A percentile compares a stretch with the other conserved stretches of the same genome.
These are phyloP conservation scores for Pygathrix nemaeus DNA, from an alignment of 2,113 vertebrate genomes.

Conservation along the genomic window DNA sequence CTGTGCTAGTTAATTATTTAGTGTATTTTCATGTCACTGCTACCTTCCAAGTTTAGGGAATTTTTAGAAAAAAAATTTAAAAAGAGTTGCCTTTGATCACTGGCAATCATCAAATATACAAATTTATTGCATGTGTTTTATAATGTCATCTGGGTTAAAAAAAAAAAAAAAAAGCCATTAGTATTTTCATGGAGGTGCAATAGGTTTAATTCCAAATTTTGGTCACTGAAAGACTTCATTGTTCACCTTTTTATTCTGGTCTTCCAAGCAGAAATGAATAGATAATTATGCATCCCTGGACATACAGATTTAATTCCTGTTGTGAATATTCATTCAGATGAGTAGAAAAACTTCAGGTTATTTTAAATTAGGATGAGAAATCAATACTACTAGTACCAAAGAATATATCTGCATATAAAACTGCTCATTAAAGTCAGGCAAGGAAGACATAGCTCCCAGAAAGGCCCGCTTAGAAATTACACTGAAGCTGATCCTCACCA, in stretches of 20 bases:
- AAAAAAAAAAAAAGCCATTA: background rate
- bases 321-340: slow-evolving; percentile 47
- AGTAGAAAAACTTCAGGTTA: background rate
- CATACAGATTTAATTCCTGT: slow-evolving; percentile 41
- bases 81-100: slow-evolving; percentile 1
- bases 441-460: slow-evolving; percentile 32
- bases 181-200: background rate
- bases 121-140: background rate
- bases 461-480: slow-evolving; percentile 62
- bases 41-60: background rate
- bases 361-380: slow-evolving; percentile 59
- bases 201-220: slow-evolving; percentile 37
- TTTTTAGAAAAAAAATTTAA: slow-evolving; percentile 27
- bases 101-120: background rate
- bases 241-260: background rate
- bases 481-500: slow-evolving; percentile 8
- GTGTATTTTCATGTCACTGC: background rate
- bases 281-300: background rate
- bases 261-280: background rate
- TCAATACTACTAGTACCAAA: slow-evolving; percentile 24
- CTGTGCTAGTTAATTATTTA: background rate
- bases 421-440: slow-evolving; percentile 42
- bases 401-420: slow-evolving; percentile 40
- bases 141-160: background rate
- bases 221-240: background rate